Evolutionary conservation across 1,140 invertebrate genomes (phyloP), one percentile per base, ranked within the genome.

Genomic region (Homalodisca vitripennis): DNA sequence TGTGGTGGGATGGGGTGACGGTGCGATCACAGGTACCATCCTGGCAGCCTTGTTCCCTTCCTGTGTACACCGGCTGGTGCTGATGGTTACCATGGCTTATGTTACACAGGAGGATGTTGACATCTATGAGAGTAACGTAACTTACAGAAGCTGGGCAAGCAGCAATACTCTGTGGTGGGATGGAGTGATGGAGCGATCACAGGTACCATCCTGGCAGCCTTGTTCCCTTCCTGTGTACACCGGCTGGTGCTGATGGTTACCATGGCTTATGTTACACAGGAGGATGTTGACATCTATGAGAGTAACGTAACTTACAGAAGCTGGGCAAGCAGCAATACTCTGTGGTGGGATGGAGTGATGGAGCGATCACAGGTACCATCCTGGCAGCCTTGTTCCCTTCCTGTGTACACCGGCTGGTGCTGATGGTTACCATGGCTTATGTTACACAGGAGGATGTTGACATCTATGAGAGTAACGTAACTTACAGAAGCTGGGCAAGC

Each of bases 161-260:
- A 94, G 0, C 88, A 88, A 74, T 94, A 88, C 81, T 94, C 92
- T 0, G 73, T 95, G 0, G 70, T 95, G 27, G 94, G 94, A 0
- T 97, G 93, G 92, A 94, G 91, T 80, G 93, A 95, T 81, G 94
- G 94, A 48, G 94, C 91, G 1, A 93, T 91, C 34, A 88, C 89
- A 6, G 87, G 85, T 2, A 80, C 96, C 51, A 87, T 94, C 2
- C 71, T 92, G 3, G 90, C 92, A 13, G 87, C 87, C 0, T 85
- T 85, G 41, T 85, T 88, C 78, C 86, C 88, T 0, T 79, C 88
- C 2, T 79, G 80, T 22, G 80, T 97, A 0, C 79, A 87, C 2
- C 94, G 92, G 74, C 77, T 94, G 32, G 85, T 95, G 0, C 81
- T 93, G 26, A 90, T 89, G 87, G 93, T 92, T 22, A 82, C 86